A percentile compares a stretch with the other conserved stretches of the same genome.
phyloP scores from a whole-genome alignment of 2,797 vertebrate species.

The Chrysolophus pictus region DNA sequence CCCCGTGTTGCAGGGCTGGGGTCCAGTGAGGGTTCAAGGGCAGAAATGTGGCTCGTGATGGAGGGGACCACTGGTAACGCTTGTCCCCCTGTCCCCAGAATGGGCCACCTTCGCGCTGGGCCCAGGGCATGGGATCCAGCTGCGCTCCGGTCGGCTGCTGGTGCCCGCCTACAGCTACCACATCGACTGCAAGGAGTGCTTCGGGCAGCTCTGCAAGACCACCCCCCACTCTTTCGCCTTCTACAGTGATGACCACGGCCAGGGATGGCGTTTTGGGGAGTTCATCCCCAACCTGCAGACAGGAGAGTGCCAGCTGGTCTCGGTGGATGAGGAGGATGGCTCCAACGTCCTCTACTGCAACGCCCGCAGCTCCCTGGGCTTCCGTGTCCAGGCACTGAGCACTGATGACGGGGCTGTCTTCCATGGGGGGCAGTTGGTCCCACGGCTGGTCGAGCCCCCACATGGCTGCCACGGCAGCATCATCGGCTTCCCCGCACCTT shows the following conservation, averaged over 20 bases:
- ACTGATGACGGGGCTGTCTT: constrained; percentile 86
- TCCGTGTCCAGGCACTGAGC: constrained; percentile 92
- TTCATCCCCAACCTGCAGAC: constrained; percentile 87
- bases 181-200: constrained; percentile 91
- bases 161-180: constrained; percentile 93
- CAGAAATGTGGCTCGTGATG: fast-evolving
- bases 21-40: no score
- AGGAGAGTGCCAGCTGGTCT: constrained; percentile 94
- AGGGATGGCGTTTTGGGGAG: constrained; percentile 86
- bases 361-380: constrained; percentile 89
- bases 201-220: constrained; percentile 89
- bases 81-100: constrained; percentile 73
- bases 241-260: constrained; percentile 92
- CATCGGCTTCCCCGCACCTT: constrained; percentile 86
- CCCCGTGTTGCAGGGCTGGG: neutral
- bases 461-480: constrained; percentile 93
- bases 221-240: constrained; percentile 90
- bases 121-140: constrained; percentile 92
- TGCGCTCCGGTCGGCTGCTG: constrained; percentile 90
- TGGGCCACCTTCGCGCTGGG: constrained; percentile 96
- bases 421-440: constrained; percentile 88
- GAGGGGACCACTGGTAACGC: neutral
- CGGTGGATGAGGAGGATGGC: constrained; percentile 87
- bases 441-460: constrained; percentile 85
- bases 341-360: constrained; percentile 91